These are phyloP conservation scores for Leistus spinibarbis DNA, from an alignment of 2,888 invertebrate genomes.

Conservation along the genomic window DNA sequence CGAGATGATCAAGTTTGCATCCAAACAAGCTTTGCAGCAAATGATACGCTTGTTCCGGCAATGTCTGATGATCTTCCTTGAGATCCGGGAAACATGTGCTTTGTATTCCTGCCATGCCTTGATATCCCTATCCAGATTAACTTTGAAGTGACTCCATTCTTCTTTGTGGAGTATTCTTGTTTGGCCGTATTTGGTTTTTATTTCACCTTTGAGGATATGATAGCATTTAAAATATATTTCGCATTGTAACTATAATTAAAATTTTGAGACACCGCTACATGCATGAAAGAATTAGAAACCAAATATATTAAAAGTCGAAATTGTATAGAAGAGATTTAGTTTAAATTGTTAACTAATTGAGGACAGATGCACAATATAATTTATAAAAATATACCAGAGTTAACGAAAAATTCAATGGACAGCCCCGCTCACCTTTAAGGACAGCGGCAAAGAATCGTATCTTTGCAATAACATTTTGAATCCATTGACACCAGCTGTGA, in stretches of 20 bases:
- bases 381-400: neutral
- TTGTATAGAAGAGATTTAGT: too few species aligned
- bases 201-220: too few species aligned
- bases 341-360: too few species aligned
- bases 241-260: neutral
- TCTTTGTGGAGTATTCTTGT: slow-evolving; percentile 47
- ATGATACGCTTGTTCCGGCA: slow-evolving; percentile 50
- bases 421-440: too few species aligned
- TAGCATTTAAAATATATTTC: slow-evolving; percentile 33
- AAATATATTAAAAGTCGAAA: too few species aligned
- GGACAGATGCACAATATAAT: too few species aligned
- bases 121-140: slow-evolving; percentile 50
- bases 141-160: slow-evolving; percentile 50
- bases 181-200: slow-evolving; percentile 44
- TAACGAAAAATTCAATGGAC: too few species aligned
- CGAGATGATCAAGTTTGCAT: slow-evolving; percentile 52
- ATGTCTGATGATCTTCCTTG: slow-evolving; percentile 49
- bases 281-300: too few species aligned
- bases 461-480: slow-evolving; percentile 49
- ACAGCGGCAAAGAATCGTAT: slow-evolving; percentile 50
- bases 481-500: slow-evolving; percentile 54
- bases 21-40: slow-evolving; percentile 53
- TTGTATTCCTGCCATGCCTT: slow-evolving; percentile 52
- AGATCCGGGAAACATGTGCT: slow-evolving; percentile 52
- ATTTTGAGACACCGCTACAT: too few species aligned